Conservation (phyloP, 2,888 invertebrate genomes). For the Aleiodes alternator region DNA sequence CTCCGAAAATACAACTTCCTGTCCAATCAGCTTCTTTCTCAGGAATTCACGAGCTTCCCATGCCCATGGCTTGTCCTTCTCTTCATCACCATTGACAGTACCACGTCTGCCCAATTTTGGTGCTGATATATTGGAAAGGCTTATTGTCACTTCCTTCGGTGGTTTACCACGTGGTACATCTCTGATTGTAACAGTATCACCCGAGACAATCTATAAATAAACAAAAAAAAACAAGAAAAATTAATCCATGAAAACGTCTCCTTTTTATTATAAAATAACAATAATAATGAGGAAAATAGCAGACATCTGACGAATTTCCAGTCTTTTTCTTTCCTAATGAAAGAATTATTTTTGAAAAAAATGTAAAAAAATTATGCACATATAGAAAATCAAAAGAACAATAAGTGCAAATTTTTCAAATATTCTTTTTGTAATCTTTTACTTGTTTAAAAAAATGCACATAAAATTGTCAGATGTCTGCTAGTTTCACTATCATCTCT, state of each 20-base stretch:
- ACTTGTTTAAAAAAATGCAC: too few relatives aligned
- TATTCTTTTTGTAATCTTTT: too few relatives aligned
- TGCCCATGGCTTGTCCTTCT: constrained; percentile 94
- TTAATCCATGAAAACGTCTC: not conserved
- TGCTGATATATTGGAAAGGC: constrained; percentile 92
- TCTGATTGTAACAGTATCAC: constrained; percentile 95
- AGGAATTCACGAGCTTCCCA: constrained; percentile 98
- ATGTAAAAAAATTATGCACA: too few relatives aligned
- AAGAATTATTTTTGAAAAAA: too few relatives aligned
- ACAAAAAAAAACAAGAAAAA: constrained; percentile 59
- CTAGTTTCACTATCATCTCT: too few relatives aligned
- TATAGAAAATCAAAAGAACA: too few relatives aligned
- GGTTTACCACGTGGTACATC: constrained; percentile 92
- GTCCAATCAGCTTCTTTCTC: constrained; percentile 93
- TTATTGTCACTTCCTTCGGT: constrained; percentile 93
- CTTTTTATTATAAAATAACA: too few relatives aligned
- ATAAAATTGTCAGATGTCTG: too few relatives aligned
- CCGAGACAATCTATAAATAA: constrained; percentile 88
- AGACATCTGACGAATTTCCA: too few relatives aligned
- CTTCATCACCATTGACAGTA: constrained; percentile 79
- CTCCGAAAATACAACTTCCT: constrained; percentile 89
- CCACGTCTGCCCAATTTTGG: constrained; percentile 92
- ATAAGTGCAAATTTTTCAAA: too few relatives aligned
- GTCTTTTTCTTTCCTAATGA: too few relatives aligned
- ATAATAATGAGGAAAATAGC: too few relatives aligned